phyloP scores from a whole-genome alignment of 2,888 invertebrate genomes.

The Aporophyla lueneburgensis region DNA sequence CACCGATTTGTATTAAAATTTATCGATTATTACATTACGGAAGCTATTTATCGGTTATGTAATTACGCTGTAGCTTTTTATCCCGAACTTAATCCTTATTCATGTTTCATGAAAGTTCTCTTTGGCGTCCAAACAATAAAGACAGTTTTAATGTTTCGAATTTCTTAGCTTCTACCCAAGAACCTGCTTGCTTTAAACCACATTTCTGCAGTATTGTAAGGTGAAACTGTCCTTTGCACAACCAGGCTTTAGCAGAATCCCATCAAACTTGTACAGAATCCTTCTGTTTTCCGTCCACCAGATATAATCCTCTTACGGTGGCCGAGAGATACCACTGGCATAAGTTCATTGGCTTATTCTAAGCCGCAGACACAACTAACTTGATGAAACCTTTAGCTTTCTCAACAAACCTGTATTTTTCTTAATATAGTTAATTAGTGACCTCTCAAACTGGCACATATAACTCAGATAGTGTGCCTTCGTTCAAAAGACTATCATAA shows the following conservation, averaged over 20 bases:
- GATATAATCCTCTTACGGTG: conserved; percentile 50
- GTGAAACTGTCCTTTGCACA: conserved; percentile 10
- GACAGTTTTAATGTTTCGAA: neutral
- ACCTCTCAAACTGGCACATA: neutral
- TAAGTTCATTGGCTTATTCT: conserved; percentile 28
- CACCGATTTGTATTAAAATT: conserved; percentile 46
- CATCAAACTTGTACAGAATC: conserved; percentile 10
- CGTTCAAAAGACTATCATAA: conserved; percentile 39
- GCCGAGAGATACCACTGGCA: conserved; percentile 10
- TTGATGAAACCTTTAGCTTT: conserved; percentile 2
- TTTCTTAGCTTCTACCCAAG: neutral
- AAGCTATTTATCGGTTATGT: conserved; percentile 11
- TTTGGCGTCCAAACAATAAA: neutral
- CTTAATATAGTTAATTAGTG: neutral
- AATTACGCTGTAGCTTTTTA: neutral
- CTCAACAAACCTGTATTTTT: neutral
- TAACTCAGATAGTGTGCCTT: conserved; percentile 11
- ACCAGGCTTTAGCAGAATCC: conserved; percentile 15
- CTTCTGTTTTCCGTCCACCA: conserved; percentile 32
- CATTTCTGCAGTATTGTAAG: conserved; percentile 9
- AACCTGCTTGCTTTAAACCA: neutral
- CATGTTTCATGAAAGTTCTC: neutral
- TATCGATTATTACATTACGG: conserved; percentile 35
- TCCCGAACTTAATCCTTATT: neutral
- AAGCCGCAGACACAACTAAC: conserved; percentile 22